Percentiles rank a stretch among this genome's conserved stretches.
Conservation (phyloP, 1,140 invertebrate genomes). For the Hycleus cichorii region DNA sequence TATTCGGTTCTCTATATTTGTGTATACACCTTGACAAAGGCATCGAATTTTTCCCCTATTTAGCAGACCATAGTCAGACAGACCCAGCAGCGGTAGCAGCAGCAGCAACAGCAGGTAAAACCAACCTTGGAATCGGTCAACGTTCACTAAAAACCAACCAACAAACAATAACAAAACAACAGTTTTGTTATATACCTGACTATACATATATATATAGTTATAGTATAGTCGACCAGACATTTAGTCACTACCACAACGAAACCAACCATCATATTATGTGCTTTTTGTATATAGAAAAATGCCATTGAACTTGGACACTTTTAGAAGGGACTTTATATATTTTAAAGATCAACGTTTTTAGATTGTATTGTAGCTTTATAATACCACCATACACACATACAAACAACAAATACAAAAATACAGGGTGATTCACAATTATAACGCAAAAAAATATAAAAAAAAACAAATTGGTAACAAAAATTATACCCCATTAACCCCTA, state of each 20-base stretch:
- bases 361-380: slow-evolving; percentile 9
- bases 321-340: slow-evolving; percentile 18
- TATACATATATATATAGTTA: not conserved
- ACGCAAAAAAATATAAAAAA: too few relatives aligned
- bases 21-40: not conserved
- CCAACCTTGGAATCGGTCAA: slow-evolving; percentile 22
- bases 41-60: slow-evolving; percentile 10
- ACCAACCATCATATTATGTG: not conserved
- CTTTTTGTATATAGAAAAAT: not conserved
- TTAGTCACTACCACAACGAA: not conserved
- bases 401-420: too few relatives aligned
- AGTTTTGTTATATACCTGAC: not conserved
- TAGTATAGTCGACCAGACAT: slow-evolving; percentile 5
- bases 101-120: slow-evolving; percentile 10
- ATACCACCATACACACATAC: too few relatives aligned
- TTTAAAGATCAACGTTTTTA: slow-evolving; percentile 19
- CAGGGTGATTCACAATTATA: too few relatives aligned
- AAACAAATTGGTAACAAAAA: too few relatives aligned
- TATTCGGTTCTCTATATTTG: too few relatives aligned
- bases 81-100: slow-evolving; percentile 1
- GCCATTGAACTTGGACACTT: slow-evolving; percentile 15
- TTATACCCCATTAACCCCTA: too few relatives aligned
- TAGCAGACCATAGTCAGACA: slow-evolving; percentile 20
- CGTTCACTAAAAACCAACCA: slow-evolving; percentile 11
- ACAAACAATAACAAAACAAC: too few relatives aligned